Percentiles rank a stretch among this genome's conserved stretches.
phyloP scores from a whole-genome alignment of 2,797 vertebrate species.

The Ficedula albicollis region DNA sequence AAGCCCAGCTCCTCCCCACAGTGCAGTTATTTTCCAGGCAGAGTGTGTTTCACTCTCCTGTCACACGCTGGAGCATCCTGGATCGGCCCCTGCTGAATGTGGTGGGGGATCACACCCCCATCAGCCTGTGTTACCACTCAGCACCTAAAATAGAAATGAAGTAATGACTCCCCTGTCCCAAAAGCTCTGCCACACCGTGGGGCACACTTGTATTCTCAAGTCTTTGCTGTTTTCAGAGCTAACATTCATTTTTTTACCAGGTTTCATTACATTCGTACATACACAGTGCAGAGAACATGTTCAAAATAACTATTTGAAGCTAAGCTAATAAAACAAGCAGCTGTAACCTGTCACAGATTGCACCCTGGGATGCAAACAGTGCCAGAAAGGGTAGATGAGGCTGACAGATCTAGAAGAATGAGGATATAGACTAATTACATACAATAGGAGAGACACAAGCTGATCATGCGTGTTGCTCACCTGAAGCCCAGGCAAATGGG shows the following conservation, averaged over 20 bases:
- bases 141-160: background rate
- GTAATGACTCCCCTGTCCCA: background rate
- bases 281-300: background rate
- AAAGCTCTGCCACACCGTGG: background rate
- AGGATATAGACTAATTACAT: background rate
- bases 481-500: background rate
- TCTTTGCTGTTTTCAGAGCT: background rate
- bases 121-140: background rate
- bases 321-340: slow-evolving; percentile 8
- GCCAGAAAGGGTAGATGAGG: background rate
- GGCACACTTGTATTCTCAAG: background rate
- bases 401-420: background rate
- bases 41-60: background rate
- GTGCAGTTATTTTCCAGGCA: background rate
- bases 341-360: background rate
- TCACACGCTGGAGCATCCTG: background rate
- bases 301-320: slow-evolving; percentile 18
- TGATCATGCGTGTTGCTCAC: background rate
- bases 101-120: background rate
- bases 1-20: background rate
- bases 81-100: background rate
- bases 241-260: background rate
- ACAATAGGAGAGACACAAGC: background rate
- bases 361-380: background rate
- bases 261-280: background rate